Evolutionary conservation across 92 coral and sea anemone genomes (phyloP).

Genomic region (Zoanthus sansibaricus): DNA sequence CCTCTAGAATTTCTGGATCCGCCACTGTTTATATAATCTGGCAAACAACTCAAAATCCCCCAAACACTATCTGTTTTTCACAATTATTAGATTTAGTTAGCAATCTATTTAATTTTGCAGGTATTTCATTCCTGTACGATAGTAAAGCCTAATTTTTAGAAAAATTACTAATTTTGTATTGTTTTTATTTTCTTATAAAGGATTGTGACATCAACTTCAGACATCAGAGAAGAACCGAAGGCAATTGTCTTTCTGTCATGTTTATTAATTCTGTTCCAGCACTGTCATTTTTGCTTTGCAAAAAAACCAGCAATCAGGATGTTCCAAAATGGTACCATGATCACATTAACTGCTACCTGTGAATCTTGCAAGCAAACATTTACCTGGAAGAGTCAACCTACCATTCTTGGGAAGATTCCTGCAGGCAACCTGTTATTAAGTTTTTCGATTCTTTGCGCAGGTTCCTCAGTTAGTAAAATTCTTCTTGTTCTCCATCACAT

Average conservation of each 20-base stretch:
- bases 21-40: too few relatives aligned
- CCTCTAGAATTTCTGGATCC: too few relatives aligned
- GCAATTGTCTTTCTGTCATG: constrained; percentile 59
- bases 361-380: constrained; percentile 26
- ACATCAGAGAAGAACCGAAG: constrained; percentile 14
- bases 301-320: not conserved
- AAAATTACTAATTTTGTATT: not conserved
- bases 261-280: constrained; percentile 59
- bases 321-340: constrained; percentile 44
- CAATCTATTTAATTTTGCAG: too few relatives aligned
- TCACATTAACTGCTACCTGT: constrained; percentile 27
- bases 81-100: too few relatives aligned
- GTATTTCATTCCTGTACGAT: too few relatives aligned
- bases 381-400: constrained; percentile 52
- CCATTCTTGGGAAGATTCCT: constrained; percentile 41
- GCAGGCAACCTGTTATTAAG: constrained; percentile 48
- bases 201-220: not conserved
- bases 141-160: too few relatives aligned
- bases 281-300: constrained; percentile 58
- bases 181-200: not conserved
- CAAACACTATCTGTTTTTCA: too few relatives aligned
- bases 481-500: constrained; percentile 53
- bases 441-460: constrained; percentile 40
- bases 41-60: too few relatives aligned
- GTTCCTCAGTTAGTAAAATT: constrained; percentile 38